Conservation (phyloP, 2,797 vertebrate species). For the Poliocrania exsul region DNA sequence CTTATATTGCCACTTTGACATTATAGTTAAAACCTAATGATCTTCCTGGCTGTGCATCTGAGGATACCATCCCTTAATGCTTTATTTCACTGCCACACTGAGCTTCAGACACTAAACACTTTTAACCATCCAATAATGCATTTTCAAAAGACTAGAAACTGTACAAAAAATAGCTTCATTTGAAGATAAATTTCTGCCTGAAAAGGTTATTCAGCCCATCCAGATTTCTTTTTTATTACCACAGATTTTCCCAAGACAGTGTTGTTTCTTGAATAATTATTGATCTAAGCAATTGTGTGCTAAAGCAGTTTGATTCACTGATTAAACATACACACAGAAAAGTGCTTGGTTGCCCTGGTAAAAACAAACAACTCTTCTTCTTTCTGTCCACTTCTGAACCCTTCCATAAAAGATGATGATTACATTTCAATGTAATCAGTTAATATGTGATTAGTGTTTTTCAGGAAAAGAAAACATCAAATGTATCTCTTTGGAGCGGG, state of each 20-base stretch:
- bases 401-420: conserved; percentile 21
- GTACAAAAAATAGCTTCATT: conserved; percentile 17
- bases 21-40: conserved; percentile 7
- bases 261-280: conserved; percentile 71
- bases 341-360: conserved; percentile 18
- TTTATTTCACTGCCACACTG: conserved; percentile 31
- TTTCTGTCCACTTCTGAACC: background rate
- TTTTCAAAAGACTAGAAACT: conserved; percentile 31
- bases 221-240: conserved; percentile 53
- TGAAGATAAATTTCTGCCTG: conserved; percentile 56
- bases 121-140: conserved; percentile 21
- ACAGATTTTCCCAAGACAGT: conserved; percentile 61
- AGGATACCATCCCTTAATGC: background rate
- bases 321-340: conserved; percentile 44
- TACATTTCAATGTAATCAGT: conserved; percentile 33
- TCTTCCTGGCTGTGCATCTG: background rate
- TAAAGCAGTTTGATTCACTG: conserved; percentile 49
- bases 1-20: conserved; percentile 59
- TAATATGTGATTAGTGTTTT: conserved; percentile 28
- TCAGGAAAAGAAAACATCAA: conserved; percentile 19
- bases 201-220: conserved; percentile 65
- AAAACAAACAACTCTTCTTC: conserved; percentile 30
- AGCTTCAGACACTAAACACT: conserved; percentile 10
- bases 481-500: background rate
- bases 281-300: conserved; percentile 64